A percentile compares a stretch with the other conserved stretches of the same genome.
Evolutionary conservation across 2,888 invertebrate species (phyloP).

Genomic region (Cantharis rufa): DNA sequence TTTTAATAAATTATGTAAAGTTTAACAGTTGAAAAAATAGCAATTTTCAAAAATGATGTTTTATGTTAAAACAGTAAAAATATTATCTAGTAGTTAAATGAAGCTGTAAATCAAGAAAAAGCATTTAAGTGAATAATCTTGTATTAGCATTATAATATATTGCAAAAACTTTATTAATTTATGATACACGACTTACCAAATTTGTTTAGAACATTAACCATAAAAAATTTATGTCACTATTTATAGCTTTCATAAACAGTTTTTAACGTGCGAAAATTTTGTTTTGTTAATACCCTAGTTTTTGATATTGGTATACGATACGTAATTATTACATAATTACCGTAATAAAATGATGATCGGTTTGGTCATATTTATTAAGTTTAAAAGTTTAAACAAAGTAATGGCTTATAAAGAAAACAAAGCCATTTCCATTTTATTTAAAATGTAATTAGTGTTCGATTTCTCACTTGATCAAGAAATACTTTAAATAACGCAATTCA

Average conservation of each 20-base stretch:
- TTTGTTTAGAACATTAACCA: background rate
- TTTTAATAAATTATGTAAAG: background rate
- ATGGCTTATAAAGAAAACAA: background rate
- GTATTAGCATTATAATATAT: background rate
- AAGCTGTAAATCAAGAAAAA: background rate
- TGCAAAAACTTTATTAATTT: background rate
- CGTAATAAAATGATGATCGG: background rate
- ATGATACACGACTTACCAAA: background rate
- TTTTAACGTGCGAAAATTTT: background rate
- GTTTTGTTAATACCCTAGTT: background rate
- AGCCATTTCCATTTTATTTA: background rate
- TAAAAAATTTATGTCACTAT: conserved; percentile 5
- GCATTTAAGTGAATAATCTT: background rate
- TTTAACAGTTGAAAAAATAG: background rate
- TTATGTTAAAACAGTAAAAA: background rate
- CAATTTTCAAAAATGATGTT: background rate
- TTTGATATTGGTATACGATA: background rate
- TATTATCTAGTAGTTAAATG: background rate
- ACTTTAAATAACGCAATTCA: conserved; percentile 13
- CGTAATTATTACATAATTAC: background rate
- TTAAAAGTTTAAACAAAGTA: background rate
- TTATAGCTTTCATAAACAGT: conserved; percentile 4
- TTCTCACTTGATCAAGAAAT: conserved; percentile 7
- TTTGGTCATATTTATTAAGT: background rate
- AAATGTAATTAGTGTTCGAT: conserved; percentile 6